phyloP scores from a whole-genome alignment of 2,113 vertebrate genomes.

The Felis chaus region DNA sequence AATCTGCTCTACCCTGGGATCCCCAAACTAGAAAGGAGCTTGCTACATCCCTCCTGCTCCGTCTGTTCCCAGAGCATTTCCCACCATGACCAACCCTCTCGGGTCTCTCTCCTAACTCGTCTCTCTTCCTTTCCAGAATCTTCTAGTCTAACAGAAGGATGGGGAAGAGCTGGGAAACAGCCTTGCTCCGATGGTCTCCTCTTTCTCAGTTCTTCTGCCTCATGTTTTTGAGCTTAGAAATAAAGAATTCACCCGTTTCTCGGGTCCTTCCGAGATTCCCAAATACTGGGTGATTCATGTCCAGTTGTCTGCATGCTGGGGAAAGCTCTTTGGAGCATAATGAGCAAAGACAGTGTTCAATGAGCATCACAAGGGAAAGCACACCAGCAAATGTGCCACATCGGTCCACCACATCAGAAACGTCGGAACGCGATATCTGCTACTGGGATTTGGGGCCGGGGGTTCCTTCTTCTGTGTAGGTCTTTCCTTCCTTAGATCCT shows the following conservation, averaged over 20 bases:
- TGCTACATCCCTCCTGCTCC: neutral
- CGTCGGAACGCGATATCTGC: neutral
- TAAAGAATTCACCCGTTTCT: neutral
- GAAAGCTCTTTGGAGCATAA: neutral
- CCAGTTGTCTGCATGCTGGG: neutral
- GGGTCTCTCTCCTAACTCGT: neutral
- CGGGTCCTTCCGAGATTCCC: neutral
- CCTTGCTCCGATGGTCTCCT: neutral
- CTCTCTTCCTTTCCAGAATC: constrained; percentile 1
- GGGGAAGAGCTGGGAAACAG: neutral
- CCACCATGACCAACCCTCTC: neutral
- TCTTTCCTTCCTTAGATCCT: constrained; percentile 11
- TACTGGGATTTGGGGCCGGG: neutral
- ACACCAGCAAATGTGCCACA: rapidly evolving
- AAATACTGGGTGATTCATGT: too few species aligned
- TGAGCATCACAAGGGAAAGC: neutral
- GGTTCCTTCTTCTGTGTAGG: neutral
- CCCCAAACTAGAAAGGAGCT: neutral
- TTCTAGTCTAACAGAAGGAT: neutral
- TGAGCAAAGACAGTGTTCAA: neutral
- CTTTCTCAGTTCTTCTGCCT: neutral
- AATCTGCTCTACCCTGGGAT: neutral
- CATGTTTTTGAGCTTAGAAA: neutral
- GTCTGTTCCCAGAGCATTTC: neutral
- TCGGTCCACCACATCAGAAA: neutral